Conservation (phyloP, 2,113 vertebrate species). For the Rhipidura dahli region DNA sequence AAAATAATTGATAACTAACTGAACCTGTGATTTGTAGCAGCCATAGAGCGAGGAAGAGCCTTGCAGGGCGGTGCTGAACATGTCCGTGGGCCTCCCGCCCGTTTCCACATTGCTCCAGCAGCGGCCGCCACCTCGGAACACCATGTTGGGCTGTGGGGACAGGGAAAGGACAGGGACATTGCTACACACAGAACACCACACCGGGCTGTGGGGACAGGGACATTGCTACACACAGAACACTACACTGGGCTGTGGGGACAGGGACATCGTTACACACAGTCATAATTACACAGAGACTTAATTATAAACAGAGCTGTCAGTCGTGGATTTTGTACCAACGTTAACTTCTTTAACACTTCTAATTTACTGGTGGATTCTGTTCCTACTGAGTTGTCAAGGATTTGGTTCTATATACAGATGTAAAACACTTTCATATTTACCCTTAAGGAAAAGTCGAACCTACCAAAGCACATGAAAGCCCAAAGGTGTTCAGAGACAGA, state of each 20-base stretch:
- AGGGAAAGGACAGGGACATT: background rate
- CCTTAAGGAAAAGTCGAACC: background rate
- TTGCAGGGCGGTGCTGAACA: constrained; percentile 49
- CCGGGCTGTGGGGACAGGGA: constrained; percentile 31
- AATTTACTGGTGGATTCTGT: background rate
- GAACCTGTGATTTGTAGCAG: constrained; percentile 74
- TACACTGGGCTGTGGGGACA: accelerated
- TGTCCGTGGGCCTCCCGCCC: constrained; percentile 46
- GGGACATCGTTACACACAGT: background rate
- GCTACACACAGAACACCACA: background rate
- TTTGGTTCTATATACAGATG: accelerated
- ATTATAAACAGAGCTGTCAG: background rate
- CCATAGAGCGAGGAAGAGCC: constrained; percentile 61
- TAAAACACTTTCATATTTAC: background rate
- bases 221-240: background rate
- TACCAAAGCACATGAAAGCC: background rate
- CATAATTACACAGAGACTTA: background rate
- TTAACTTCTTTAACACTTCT: background rate
- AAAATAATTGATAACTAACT: background rate
- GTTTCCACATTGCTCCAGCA: constrained; percentile 55
- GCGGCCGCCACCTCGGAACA: constrained; percentile 44
- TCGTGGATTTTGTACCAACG: background rate
- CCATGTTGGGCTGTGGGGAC: background rate
- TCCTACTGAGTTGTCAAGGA: background rate
- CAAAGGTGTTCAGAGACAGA: background rate